Base-by-base conservation (phyloP, 2,113 vertebrate genomes). In the Periophthalmus modestus region DNA sequence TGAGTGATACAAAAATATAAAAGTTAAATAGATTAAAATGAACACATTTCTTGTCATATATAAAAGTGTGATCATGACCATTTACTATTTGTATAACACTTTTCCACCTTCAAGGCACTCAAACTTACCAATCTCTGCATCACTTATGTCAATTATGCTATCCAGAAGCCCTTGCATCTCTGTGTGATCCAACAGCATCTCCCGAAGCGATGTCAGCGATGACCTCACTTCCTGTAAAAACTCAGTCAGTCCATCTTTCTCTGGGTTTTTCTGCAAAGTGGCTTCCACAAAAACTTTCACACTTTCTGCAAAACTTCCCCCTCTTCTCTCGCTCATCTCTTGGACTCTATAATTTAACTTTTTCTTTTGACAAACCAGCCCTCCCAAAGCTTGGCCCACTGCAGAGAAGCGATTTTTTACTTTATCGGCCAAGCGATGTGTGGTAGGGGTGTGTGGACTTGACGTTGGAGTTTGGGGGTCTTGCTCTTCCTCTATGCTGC, bases 201-300 rank as follows among this genome's bases (percentile, higher is more conserved):
- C 93, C 75, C 91, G 93, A 43, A 97, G 90, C 24, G 86, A 92
- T 0, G 90, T 93, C 7, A 97, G 94, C 3, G 92, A 89, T 46
- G 92, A 84, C 36, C 95, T 95, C 71, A 96, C 90, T 28, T 94
- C 94, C 91, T 96, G 96, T n/a, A 97, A 86, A 85, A 95, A 89
- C 75, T 96, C 95, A 0, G 70, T 90, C 24, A 75, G 34, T 43
- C 80, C 77, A 5, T 0, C 80, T 23, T 59, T 73, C 69, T 73
- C 81, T 0, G 67, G 21, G 2, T 78, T 55, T 48, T 52, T 79
- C 74, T 72, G 86, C 67, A 87, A 82, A 0, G 86, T 87, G 68
- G 69, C 72, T 59, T 92, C 85, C 68, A 91, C 39, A 54, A 94
- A 90, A 58, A 69, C 68, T 7, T 88, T 92, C n/a, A 93, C 87